phyloP scores from a whole-genome alignment of 2,797 vertebrate species.

The Danionella dracula region DNA sequence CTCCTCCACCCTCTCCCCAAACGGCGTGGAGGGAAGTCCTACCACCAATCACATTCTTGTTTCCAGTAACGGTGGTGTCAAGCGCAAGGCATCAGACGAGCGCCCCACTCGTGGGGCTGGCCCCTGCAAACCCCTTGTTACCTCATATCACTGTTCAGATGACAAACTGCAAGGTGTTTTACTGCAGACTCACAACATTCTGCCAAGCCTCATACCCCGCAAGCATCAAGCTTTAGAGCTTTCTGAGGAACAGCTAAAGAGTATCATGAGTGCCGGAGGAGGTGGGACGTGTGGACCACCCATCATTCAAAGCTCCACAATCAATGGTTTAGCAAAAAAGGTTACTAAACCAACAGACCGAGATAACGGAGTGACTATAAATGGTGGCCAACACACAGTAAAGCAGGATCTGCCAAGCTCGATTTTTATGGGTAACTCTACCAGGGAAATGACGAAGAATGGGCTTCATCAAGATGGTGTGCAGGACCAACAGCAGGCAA shows the following conservation, averaged over 20 bases:
- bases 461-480: conserved; percentile 65
- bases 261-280: conserved; percentile 71
- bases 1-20: conserved; percentile 80
- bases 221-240: conserved; percentile 66
- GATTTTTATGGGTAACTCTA: conserved; percentile 58
- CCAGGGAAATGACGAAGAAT: conserved; percentile 65
- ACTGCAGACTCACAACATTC: conserved; percentile 73
- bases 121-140: conserved; percentile 71
- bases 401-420: conserved; percentile 46
- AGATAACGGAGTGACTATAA: conserved; percentile 55
- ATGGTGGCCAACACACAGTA: conserved; percentile 24
- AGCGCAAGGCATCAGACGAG: conserved; percentile 62
- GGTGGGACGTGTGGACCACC: conserved; percentile 38
- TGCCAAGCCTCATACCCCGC: conserved; percentile 62
- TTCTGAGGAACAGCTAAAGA: conserved; percentile 79
- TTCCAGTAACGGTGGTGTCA: conserved; percentile 73
- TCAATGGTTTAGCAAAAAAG: conserved; percentile 82
- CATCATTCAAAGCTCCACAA: conserved; percentile 55
- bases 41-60: conserved; percentile 75
- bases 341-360: conserved; percentile 64
- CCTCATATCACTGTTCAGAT: conserved; percentile 81
- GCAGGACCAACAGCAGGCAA: conserved; percentile 56
- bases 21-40: conserved; percentile 79
- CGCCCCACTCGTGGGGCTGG: conserved; percentile 44
- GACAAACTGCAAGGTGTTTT: conserved; percentile 80